A percentile compares a stretch with the other conserved stretches of the same genome.
Evolutionary conservation across 2,888 invertebrate genomes (phyloP).

Genomic region (Philhelius pedissequus): DNA sequence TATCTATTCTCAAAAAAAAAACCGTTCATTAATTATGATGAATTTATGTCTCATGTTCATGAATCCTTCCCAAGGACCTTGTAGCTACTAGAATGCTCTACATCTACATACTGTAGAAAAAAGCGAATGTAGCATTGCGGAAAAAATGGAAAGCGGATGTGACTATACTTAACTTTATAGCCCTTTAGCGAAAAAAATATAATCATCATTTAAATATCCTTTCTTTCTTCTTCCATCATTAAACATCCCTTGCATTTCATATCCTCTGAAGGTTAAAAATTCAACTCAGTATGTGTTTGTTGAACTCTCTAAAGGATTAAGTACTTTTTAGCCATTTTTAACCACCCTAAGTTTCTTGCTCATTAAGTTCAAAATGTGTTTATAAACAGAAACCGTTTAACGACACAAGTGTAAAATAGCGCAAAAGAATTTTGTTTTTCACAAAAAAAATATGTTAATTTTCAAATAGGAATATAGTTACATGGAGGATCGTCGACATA

Average conservation of each 20-base stretch:
- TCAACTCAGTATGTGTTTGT: background rate
- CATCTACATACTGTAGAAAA: background rate
- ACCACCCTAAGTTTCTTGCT: conserved; percentile 26
- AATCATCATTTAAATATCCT: conserved; percentile 3
- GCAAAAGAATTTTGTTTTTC: background rate
- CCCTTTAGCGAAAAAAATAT: background rate
- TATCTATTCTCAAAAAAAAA: no score
- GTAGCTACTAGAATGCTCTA: background rate
- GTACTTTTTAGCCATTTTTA: background rate
- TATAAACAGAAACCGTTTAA: conserved; percentile 3
- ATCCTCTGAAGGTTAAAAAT: background rate
- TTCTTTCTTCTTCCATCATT: background rate
- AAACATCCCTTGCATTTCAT: background rate
- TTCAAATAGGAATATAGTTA: no score
- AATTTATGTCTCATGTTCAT: background rate
- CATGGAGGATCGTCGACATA: no score
- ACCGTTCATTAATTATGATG: background rate
- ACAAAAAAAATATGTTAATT: background rate
- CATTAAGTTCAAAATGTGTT: conserved; percentile 37
- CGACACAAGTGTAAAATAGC: conserved; percentile 15
- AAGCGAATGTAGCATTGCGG: background rate
- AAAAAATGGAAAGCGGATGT: background rate
- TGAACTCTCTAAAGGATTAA: background rate
- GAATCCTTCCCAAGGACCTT: background rate
- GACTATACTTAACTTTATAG: background rate